These are phyloP conservation scores for Rallus crepitans DNA, from an alignment of 2,797 vertebrate species.

Conservation along the genomic window DNA sequence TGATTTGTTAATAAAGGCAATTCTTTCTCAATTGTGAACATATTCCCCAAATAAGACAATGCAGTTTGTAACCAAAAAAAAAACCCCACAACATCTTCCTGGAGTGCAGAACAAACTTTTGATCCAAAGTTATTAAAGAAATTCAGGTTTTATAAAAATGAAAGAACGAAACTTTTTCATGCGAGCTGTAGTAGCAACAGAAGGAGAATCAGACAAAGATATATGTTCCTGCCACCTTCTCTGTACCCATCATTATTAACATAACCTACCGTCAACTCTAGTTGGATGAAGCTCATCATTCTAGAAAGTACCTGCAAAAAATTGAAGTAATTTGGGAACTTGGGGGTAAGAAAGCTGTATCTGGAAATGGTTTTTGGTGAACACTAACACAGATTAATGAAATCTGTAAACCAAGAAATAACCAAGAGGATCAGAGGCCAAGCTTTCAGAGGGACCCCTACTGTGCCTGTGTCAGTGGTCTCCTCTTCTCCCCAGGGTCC, in stretches of 20 bases:
- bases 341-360: neutral
- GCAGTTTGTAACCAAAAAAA: neutral
- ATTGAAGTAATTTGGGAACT: neutral
- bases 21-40: slow-evolving; percentile 68
- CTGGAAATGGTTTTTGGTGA: neutral
- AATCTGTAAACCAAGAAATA: neutral
- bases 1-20: slow-evolving; percentile 75
- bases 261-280: neutral
- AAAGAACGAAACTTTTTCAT: neutral
- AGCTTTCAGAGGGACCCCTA: neutral
- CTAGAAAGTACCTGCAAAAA: neutral
- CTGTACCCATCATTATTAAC: neutral
- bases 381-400: neutral
- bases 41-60: slow-evolving; percentile 63
- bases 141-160: neutral
- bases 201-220: neutral
- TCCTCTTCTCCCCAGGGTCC: neutral
- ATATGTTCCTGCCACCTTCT: neutral
- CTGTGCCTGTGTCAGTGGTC: neutral
- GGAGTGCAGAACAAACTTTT: slow-evolving; percentile 35
- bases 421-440: neutral
- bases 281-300: neutral
- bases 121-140: slow-evolving; percentile 33
- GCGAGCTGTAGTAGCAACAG: neutral
- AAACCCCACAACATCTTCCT: neutral